These are phyloP conservation scores for Pardosa pseudoannulata DNA, from an alignment of 2,888 invertebrate genomes.

Conservation along the genomic window DNA sequence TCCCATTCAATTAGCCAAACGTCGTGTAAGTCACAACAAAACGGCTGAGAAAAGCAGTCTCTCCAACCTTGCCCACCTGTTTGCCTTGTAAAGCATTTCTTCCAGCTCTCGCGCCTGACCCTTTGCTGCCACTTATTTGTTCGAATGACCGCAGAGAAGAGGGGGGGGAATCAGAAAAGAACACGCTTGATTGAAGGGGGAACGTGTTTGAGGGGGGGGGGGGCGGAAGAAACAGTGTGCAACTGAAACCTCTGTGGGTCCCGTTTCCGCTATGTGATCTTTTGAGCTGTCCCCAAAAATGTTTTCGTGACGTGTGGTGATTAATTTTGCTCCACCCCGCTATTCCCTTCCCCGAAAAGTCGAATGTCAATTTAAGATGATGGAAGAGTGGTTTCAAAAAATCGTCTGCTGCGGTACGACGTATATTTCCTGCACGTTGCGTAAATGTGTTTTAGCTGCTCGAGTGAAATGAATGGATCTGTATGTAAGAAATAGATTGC, in stretches of 20 bases:
- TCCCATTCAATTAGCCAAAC: not conserved
- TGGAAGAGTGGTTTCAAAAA: conserved; percentile 49
- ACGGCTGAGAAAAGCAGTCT: too few relatives aligned
- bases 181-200: conserved; percentile 16
- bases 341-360: conserved; percentile 17
- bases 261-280: conserved; percentile 49
- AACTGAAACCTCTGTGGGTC: conserved; percentile 26
- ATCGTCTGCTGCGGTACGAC: not conserved
- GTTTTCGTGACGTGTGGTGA: conserved; percentile 65
- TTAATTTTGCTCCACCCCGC: conserved; percentile 42
- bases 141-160: not conserved
- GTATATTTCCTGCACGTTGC: not conserved
- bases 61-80: conserved; percentile 6
- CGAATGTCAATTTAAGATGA: conserved; percentile 66
- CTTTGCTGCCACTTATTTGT: conserved; percentile 2
- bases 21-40: not conserved
- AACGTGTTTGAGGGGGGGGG: not conserved
- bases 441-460: not conserved
- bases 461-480: not conserved
- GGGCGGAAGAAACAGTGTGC: conserved; percentile 8
- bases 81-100: conserved; percentile 2
- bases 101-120: not conserved
- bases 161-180: conserved; percentile 6
- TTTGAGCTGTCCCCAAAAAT: conserved; percentile 60
- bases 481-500: too few relatives aligned